Conservation (phyloP, 2,113 vertebrate species). For the Aepyceros melampus region DNA sequence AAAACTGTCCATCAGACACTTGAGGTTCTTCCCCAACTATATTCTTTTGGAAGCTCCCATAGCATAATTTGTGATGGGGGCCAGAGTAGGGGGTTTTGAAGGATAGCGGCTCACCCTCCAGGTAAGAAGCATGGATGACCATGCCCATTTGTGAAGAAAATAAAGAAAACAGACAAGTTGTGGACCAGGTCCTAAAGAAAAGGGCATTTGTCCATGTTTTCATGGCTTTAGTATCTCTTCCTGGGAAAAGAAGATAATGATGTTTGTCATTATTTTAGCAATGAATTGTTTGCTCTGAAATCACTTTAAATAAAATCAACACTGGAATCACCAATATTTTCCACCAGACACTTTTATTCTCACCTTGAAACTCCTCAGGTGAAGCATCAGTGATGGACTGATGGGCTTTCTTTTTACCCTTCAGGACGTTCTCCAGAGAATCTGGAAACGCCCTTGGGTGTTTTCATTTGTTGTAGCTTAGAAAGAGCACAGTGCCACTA, state of each 20-base stretch:
- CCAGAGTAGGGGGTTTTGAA: not conserved
- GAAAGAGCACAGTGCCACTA: not conserved
- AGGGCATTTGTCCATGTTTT: not conserved
- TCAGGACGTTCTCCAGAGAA: not conserved
- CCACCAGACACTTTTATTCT: not conserved
- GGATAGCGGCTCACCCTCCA: not conserved
- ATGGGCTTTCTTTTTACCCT: not conserved
- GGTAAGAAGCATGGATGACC: not conserved
- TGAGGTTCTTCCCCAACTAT: not conserved
- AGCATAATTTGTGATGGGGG: not conserved
- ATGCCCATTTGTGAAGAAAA: not conserved
- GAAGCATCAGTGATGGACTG: not conserved
- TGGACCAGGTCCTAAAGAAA: not conserved
- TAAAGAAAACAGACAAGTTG: not conserved
- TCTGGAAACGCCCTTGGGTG: not conserved
- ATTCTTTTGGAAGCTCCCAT: not conserved
- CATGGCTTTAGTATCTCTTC: not conserved
- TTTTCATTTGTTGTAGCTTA: not conserved
- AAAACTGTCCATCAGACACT: not conserved
- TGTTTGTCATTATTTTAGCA: not conserved
- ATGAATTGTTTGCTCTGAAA: conserved; percentile 2
- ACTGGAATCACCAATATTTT: not conserved
- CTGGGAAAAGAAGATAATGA: not conserved
- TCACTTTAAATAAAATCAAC: not conserved
- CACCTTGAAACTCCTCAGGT: not conserved